phyloP scores from a whole-genome alignment of 2,797 vertebrate species.

The Ammospiza maritima region DNA sequence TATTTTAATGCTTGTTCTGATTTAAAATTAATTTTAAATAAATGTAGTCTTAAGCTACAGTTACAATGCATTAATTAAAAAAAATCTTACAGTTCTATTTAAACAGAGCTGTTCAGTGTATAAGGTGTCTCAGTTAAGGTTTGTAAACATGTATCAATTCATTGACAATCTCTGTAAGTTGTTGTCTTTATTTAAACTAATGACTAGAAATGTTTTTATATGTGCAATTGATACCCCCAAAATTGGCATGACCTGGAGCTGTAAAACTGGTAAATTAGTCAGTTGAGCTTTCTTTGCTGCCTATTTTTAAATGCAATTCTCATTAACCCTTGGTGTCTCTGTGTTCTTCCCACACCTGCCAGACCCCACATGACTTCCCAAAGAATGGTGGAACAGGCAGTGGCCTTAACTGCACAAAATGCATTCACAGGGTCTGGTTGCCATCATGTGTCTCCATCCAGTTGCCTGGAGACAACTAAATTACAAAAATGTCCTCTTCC shows the following conservation, averaged over 20 bases:
- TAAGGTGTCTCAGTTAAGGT: not conserved
- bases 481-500: not conserved
- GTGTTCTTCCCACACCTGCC: not conserved
- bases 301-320: not conserved
- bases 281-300: not conserved
- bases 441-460: not conserved
- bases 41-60: not conserved
- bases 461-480: not conserved
- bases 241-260: not conserved
- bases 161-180: not conserved
- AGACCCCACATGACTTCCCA: not conserved
- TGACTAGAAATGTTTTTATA: not conserved
- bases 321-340: not conserved
- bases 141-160: not conserved
- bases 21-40: not conserved
- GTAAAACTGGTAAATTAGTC: not conserved
- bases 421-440: not conserved
- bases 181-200: not conserved
- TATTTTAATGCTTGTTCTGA: not conserved
- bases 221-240: not conserved
- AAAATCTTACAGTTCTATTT: not conserved
- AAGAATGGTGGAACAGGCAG: not conserved
- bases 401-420: not conserved
- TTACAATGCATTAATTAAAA: not conserved
- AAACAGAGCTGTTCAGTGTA: not conserved